phyloP scores from a whole-genome alignment of 2,113 vertebrate genomes.

The Suricata suricatta region DNA sequence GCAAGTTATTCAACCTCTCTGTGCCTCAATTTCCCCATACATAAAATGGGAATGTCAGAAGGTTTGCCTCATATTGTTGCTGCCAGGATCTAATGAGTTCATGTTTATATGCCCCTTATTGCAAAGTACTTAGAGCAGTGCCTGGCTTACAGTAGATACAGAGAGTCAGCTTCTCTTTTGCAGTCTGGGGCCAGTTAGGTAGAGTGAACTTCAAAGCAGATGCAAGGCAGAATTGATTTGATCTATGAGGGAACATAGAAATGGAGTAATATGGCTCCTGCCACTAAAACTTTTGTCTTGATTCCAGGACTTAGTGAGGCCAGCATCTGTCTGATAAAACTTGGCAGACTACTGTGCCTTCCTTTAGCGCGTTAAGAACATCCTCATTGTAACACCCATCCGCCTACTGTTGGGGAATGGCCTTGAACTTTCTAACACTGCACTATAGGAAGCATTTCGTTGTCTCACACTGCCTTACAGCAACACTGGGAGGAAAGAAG shows the following conservation, averaged over 20 bases:
- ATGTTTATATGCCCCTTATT: neutral
- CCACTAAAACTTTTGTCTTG: neutral
- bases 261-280: neutral
- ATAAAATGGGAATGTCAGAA: neutral
- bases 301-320: neutral
- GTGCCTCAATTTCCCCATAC: neutral
- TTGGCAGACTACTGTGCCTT: neutral
- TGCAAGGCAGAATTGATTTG: neutral
- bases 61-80: neutral
- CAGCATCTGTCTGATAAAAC: neutral
- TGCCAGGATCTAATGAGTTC: neutral
- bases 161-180: neutral
- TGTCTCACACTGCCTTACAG: neutral
- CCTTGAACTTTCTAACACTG: neutral
- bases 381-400: neutral
- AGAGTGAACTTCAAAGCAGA: neutral
- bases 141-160: neutral
- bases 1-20: neutral
- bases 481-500: constrained; percentile 21
- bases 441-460: neutral
- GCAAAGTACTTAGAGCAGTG: neutral
- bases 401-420: neutral
- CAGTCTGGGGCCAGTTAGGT: neutral
- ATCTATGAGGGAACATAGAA: neutral
- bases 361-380: neutral